These are phyloP conservation scores for Eurytoma californica DNA, from an alignment of 2,888 invertebrate genomes.

Conservation along the genomic window DNA sequence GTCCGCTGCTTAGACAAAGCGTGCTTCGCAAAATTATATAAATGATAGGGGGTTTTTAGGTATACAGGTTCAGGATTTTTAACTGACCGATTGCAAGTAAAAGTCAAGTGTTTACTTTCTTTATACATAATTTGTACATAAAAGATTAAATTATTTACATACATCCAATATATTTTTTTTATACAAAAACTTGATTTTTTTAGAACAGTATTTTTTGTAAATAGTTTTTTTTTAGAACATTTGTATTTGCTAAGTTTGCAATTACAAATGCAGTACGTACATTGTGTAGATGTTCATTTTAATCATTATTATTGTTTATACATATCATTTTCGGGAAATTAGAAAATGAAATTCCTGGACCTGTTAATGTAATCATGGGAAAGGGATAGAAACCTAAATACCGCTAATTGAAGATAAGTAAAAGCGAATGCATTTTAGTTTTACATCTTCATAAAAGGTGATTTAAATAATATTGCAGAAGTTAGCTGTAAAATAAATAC, in stretches of 20 bases:
- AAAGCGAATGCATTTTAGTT: constrained; percentile 7
- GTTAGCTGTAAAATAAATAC: constrained; percentile 7
- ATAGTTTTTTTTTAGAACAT: neutral
- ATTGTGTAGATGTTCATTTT: neutral
- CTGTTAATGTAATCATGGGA: constrained; percentile 2
- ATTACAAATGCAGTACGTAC: neutral
- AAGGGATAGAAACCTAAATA: neutral
- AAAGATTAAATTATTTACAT: constrained; percentile 5
- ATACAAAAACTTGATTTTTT: neutral
- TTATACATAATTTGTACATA: neutral
- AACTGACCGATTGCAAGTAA: neutral
- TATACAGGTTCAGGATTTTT: neutral
- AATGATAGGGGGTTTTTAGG: neutral
- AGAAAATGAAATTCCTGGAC: neutral
- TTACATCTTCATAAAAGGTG: neutral
- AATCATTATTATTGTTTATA: neutral
- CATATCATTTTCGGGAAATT: neutral
- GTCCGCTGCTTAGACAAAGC: constrained; percentile 74
- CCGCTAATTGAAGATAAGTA: neutral
- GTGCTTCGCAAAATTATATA: neutral
- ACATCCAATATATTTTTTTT: neutral
- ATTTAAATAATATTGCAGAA: constrained; percentile 18
- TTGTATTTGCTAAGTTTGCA: neutral
- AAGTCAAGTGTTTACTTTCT: neutral
- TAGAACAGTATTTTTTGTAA: neutral